Conservation (phyloP, 2,797 vertebrate species). For the Gobio occitaniae region DNA sequence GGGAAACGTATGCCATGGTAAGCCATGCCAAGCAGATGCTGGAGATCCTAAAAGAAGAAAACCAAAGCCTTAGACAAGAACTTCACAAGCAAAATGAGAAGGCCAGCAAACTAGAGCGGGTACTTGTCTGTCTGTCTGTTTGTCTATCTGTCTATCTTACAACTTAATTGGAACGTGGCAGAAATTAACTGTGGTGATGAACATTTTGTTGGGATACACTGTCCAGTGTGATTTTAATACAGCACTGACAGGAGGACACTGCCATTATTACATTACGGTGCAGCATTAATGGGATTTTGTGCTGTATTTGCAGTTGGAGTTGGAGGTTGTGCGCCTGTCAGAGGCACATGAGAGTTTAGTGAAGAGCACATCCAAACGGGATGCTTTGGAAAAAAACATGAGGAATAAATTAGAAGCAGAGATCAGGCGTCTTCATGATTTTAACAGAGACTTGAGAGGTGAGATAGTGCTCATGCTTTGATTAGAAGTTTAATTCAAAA, state of each 20-base stretch:
- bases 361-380: constrained; percentile 84
- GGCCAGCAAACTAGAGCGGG: constrained; percentile 84
- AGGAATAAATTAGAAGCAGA: constrained; percentile 86
- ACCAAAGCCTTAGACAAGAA: constrained; percentile 82
- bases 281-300: constrained; percentile 15
- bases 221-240: background rate
- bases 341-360: constrained; percentile 86
- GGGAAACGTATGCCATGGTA: constrained; percentile 50
- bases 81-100: constrained; percentile 83
- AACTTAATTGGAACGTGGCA: background rate
- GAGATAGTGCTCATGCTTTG: constrained; percentile 19
- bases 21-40: constrained; percentile 84
- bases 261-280: background rate
- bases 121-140: constrained; percentile 58
- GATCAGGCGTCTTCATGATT: constrained; percentile 86
- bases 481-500: background rate
- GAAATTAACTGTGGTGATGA: background rate
- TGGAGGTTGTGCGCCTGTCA: constrained; percentile 84
- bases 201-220: background rate
- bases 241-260: background rate
- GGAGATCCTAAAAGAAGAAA: constrained; percentile 84
- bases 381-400: constrained; percentile 86
- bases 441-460: constrained; percentile 88
- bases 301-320: constrained; percentile 79
- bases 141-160: background rate